phyloP scores from a whole-genome alignment of 2,888 invertebrate species.

The Amorpha juglandis region DNA sequence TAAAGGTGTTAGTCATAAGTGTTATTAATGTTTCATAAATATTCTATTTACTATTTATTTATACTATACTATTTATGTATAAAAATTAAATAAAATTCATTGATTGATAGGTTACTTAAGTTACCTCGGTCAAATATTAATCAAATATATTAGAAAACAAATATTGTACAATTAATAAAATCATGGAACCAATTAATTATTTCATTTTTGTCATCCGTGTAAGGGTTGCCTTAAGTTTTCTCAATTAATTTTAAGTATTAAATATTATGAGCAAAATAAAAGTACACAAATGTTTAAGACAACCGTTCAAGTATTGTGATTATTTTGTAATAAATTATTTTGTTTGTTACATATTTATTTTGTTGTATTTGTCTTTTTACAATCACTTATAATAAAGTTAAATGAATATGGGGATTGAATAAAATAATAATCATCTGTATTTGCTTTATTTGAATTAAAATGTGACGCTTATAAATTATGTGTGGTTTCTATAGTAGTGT shows the following conservation, averaged over 20 bases:
- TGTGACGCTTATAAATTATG: background rate
- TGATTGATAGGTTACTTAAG: too few species aligned
- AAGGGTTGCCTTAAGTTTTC: background rate
- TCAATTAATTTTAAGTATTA: conserved; percentile 19
- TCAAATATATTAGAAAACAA: too few species aligned
- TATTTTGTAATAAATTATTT: conserved; percentile 20
- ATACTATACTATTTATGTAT: too few species aligned
- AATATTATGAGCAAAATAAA: conserved; percentile 13
- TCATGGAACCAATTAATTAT: background rate
- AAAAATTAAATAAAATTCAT: too few species aligned
- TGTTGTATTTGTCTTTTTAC: conserved; percentile 24
- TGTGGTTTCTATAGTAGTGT: conserved; percentile 6
- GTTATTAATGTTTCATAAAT: too few species aligned
- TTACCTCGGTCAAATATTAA: too few species aligned
- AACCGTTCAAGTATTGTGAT: conserved; percentile 22
- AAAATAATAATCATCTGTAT: background rate
- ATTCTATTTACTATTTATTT: too few species aligned
- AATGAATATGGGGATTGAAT: conserved; percentile 1
- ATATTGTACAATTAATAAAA: background rate
- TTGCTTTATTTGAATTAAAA: conserved; percentile 19
- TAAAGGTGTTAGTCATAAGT: too few species aligned
- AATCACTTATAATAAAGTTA: background rate
- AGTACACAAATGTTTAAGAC: conserved; percentile 19
- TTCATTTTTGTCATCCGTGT: conserved; percentile 1
- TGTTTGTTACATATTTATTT: conserved; percentile 25